These are phyloP conservation scores for Nemoura dubitans DNA, from an alignment of 2,888 invertebrate species.

Conservation along the genomic window DNA sequence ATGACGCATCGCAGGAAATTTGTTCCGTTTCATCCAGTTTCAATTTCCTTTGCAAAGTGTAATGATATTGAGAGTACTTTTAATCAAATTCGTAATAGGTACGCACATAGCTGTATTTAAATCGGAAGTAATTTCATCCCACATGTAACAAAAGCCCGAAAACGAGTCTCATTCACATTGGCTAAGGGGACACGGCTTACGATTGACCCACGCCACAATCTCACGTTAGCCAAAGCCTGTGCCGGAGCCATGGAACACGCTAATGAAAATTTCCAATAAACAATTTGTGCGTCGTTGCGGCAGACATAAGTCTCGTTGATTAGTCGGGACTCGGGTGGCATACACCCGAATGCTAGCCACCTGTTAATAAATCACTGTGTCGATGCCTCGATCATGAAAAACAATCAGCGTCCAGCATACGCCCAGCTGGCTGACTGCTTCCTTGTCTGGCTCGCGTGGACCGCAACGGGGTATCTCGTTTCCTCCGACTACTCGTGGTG, in stretches of 20 bases:
- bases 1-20: not conserved
- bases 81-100: not conserved
- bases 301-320: not conserved
- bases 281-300: not conserved
- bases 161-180: not conserved
- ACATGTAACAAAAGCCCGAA: not conserved
- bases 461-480: not conserved
- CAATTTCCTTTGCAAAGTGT: not conserved
- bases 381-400: constrained; percentile 8
- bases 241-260: not conserved
- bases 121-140: not conserved
- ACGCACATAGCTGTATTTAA: not conserved
- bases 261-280: constrained; percentile 7
- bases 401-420: constrained; percentile 1
- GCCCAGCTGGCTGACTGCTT: constrained; percentile 13
- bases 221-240: no score
- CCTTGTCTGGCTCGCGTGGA: constrained; percentile 2
- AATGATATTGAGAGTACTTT: not conserved
- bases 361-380: constrained; percentile 31
- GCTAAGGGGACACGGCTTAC: not conserved
- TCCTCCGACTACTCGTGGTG: not conserved
- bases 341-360: constrained; percentile 26
- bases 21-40: not conserved
- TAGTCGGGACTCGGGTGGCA: not conserved
- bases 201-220: not conserved